Conservation (phyloP, 2,113 vertebrate genomes). For the Spermophilus dauricus region DNA sequence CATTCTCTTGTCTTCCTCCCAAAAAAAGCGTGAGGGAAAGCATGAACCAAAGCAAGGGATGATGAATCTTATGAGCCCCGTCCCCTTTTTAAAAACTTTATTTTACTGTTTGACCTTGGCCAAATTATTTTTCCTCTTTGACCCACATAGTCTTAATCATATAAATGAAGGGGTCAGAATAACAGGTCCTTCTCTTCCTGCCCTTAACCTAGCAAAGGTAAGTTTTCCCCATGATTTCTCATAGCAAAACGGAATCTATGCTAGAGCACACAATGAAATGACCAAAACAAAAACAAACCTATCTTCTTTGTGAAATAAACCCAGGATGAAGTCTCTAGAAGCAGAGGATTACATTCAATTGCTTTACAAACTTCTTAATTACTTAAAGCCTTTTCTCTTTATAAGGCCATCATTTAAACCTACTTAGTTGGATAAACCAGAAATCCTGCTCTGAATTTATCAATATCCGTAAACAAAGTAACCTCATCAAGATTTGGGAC, state of each 20-base stretch:
- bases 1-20: not conserved
- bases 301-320: constrained; percentile 30
- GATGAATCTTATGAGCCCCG: not conserved
- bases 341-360: not conserved
- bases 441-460: constrained; percentile 64
- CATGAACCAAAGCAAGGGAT: not conserved
- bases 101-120: not conserved
- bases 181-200: constrained; percentile 17
- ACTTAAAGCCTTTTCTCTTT: not conserved
- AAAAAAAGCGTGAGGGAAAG: not conserved
- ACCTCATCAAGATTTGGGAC: constrained; percentile 66
- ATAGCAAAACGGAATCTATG: not conserved
- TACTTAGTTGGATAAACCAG: constrained; percentile 59
- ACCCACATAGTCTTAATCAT: constrained; percentile 13
- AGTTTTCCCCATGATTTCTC: not conserved
- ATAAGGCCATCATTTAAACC: constrained; percentile 67
- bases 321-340: constrained; percentile 27
- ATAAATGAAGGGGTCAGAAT: constrained; percentile 23
- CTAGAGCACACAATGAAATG: not conserved
- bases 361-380: constrained; percentile 48
- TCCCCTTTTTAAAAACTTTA: not conserved
- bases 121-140: not conserved
- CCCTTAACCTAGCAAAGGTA: constrained; percentile 3
- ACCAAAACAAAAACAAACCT: constrained; percentile 17
- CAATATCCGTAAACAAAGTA: constrained; percentile 67